These are phyloP conservation scores for Cottus gobio DNA, from an alignment of 2,113 vertebrate genomes.

Conservation along the genomic window DNA sequence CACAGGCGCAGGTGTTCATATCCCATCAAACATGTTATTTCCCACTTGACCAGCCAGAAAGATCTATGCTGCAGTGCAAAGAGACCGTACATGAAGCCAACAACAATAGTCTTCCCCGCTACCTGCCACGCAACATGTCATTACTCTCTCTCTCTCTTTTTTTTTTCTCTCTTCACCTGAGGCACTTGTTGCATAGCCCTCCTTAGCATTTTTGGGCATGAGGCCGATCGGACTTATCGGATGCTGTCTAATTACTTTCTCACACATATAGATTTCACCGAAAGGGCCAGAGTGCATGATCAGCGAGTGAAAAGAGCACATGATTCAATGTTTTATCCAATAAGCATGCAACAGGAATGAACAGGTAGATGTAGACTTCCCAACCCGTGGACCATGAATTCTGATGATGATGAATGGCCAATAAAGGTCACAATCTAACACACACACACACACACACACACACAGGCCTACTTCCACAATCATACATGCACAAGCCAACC, in stretches of 20 bases:
- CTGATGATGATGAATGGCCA: background rate
- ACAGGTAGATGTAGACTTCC: constrained; percentile 2
- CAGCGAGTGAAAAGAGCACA: background rate
- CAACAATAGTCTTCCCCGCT: constrained; percentile 41
- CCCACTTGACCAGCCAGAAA: constrained; percentile 70
- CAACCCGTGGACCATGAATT: background rate
- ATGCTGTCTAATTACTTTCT: constrained; percentile 19
- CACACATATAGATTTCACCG: background rate
- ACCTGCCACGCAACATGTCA: constrained; percentile 41
- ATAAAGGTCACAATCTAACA: too few relatives aligned
- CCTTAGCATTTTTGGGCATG: constrained; percentile 9
- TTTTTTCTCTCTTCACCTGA: background rate
- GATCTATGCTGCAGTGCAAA: constrained; percentile 59
- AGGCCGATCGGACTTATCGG: background rate
- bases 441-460: constrained; percentile 30
- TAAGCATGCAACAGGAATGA: constrained; percentile 8
- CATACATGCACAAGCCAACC: constrained; percentile 39
- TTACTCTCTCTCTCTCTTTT: constrained; percentile 19
- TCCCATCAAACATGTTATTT: constrained; percentile 67
- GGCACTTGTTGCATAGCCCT: constrained; percentile 9
- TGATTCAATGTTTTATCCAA: background rate
- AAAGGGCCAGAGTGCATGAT: constrained; percentile 3
- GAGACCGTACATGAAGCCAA: constrained; percentile 42
- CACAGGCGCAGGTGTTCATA: constrained; percentile 60
- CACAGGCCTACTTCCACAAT: constrained; percentile 33